Evolutionary conservation across 35 echinoderm and acorn worm genomes (phyloP).

Genomic region (Ptychodera flava): DNA sequence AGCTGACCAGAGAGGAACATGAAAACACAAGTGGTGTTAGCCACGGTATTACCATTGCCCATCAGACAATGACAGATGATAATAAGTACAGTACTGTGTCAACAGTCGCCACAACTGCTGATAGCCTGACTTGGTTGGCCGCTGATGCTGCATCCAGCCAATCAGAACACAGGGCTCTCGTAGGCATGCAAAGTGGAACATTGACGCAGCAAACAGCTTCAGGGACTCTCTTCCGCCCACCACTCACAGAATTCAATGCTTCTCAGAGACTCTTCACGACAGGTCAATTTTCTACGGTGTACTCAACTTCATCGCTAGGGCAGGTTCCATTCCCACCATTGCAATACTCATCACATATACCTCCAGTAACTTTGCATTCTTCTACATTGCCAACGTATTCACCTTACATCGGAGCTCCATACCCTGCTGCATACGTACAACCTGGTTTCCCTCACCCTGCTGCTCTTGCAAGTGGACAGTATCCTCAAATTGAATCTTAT

Average conservation of each 20-base stretch:
- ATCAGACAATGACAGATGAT: neutral
- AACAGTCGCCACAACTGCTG: neutral
- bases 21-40: neutral
- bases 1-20: neutral
- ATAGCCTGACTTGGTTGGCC: neutral
- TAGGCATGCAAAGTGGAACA: neutral
- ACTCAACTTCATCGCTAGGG: neutral
- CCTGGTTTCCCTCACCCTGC: neutral
- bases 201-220: neutral
- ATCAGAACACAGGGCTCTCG: neutral
- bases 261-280: neutral
- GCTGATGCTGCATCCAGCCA: neutral
- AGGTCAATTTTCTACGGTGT: neutral
- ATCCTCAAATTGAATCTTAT: constrained; percentile 2
- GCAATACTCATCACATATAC: neutral
- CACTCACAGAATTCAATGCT: neutral
- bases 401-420: neutral
- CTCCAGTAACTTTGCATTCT: neutral
- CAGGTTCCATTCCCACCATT: neutral
- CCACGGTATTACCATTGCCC: neutral
- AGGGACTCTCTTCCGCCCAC: neutral
- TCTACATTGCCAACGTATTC: neutral
- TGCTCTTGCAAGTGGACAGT: neutral
- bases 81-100: neutral
- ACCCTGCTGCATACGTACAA: neutral